Conservation (phyloP, 2,888 invertebrate genomes). For the Drosophila mimetica region DNA sequence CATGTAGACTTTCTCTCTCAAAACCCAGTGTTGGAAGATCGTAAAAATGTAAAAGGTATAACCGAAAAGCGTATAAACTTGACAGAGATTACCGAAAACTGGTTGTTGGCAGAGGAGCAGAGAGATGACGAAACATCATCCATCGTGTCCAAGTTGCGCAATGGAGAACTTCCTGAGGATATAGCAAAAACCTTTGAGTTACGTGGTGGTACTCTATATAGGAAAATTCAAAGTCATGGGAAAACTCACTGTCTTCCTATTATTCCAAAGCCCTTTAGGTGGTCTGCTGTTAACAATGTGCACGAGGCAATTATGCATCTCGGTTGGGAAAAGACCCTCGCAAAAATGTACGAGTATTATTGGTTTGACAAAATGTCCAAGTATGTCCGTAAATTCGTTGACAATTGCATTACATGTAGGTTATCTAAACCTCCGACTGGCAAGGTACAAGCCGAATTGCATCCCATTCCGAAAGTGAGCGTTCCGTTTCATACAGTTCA, state of each 20-base stretch:
- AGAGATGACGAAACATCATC: not conserved
- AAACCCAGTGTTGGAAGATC: slow-evolving; percentile 13
- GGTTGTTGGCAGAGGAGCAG: slow-evolving; percentile 2
- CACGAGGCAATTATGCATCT: slow-evolving; percentile 6
- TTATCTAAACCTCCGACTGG: slow-evolving; percentile 1
- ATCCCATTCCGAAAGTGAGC: not conserved
- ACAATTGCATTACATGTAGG: not conserved
- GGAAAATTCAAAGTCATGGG: slow-evolving; percentile 4
- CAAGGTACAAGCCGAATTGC: too few species aligned
- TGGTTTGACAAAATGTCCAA: not conserved
- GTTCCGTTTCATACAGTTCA: too few species aligned
- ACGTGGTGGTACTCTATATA: not conserved
- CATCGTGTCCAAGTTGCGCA: not conserved
- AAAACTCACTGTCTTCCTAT: slow-evolving; percentile 1
- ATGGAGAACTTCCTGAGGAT: slow-evolving; percentile 1
- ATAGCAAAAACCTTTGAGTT: slow-evolving; percentile 1
- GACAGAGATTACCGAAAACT: slow-evolving; percentile 1
- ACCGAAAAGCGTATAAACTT: not conserved
- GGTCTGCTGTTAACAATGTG: slow-evolving; percentile 2
- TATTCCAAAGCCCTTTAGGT: slow-evolving; percentile 9
- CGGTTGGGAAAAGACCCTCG: too few species aligned
- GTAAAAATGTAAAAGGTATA: not conserved
- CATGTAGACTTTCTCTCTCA: slow-evolving; percentile 6
- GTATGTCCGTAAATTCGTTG: too few species aligned
- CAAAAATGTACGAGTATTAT: slow-evolving; percentile 4